These are phyloP conservation scores for Hipposideros armiger DNA, from an alignment of 2,113 vertebrate species.

Conservation along the genomic window DNA sequence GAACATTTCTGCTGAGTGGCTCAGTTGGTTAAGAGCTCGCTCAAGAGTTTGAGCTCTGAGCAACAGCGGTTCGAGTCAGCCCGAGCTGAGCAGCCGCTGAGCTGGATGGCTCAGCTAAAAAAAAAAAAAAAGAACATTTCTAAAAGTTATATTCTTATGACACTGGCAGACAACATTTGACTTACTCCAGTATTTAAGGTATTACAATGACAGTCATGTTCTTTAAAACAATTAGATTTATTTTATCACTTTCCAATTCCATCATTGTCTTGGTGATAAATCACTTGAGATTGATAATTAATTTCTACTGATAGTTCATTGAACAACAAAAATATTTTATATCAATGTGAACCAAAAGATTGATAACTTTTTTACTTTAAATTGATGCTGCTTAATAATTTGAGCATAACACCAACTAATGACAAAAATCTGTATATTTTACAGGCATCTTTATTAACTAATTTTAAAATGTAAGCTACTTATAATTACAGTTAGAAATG, in stretches of 20 bases:
- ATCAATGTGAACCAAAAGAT: neutral
- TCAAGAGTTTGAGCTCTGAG: too few relatives aligned
- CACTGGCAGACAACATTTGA: neutral
- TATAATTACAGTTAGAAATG: neutral
- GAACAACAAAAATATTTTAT: neutral
- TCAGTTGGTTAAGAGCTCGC: too few relatives aligned
- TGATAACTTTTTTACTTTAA: neutral
- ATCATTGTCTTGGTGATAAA: neutral
- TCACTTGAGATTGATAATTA: neutral
- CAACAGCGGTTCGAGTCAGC: too few relatives aligned
- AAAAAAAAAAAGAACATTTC: neutral
- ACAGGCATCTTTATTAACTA: neutral
- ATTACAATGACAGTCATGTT: neutral
- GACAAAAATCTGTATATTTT: neutral
- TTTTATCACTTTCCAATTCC: conserved; percentile 12
- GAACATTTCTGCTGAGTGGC: neutral
- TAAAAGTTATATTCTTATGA: neutral
- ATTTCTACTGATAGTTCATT: conserved; percentile 20
- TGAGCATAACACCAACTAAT: neutral
- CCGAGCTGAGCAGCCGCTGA: too few relatives aligned
- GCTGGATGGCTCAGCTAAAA: too few relatives aligned
- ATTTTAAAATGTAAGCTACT: neutral
- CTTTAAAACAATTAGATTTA: neutral
- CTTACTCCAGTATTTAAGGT: neutral
- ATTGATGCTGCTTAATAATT: neutral